phyloP scores from a whole-genome alignment of 2,113 vertebrate species.

The Cololabis saira region DNA sequence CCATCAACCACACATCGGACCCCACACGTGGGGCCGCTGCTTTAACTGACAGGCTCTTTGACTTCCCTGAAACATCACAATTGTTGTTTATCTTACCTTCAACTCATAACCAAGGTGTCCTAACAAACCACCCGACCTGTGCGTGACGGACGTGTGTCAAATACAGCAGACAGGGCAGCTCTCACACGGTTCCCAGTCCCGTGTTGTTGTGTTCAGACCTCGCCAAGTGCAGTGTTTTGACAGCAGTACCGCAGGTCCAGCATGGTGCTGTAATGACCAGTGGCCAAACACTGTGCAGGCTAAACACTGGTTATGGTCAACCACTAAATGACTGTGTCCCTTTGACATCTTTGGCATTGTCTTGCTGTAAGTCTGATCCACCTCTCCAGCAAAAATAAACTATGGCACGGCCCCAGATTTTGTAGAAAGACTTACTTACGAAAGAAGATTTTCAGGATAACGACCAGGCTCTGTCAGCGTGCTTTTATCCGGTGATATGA shows the following conservation, averaged over 20 bases:
- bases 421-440: constrained; percentile 52
- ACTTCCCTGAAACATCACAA: background rate
- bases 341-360: constrained; percentile 31
- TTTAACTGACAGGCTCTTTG: background rate
- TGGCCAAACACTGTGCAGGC: constrained; percentile 39
- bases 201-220: constrained; percentile 3
- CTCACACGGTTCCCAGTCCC: constrained; percentile 16
- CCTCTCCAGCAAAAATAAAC: constrained; percentile 61
- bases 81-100: background rate
- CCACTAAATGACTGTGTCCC: constrained; percentile 65
- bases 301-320: constrained; percentile 66
- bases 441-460: constrained; percentile 40
- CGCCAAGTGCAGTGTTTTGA: constrained; percentile 65
- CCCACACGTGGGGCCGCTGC: background rate
- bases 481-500: background rate
- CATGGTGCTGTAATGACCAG: constrained; percentile 63
- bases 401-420: constrained; percentile 28
- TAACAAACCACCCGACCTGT: background rate
- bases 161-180: constrained; percentile 7
- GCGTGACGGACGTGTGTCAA: constrained; percentile 10
- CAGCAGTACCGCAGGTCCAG: constrained; percentile 44
- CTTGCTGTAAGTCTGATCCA: constrained; percentile 38
- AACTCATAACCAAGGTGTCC: too few relatives aligned
- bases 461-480: background rate
- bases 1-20: constrained; percentile 49